Base-by-base conservation (phyloP, 2,797 vertebrate genomes). In the Thaleichthys pacificus region DNA sequence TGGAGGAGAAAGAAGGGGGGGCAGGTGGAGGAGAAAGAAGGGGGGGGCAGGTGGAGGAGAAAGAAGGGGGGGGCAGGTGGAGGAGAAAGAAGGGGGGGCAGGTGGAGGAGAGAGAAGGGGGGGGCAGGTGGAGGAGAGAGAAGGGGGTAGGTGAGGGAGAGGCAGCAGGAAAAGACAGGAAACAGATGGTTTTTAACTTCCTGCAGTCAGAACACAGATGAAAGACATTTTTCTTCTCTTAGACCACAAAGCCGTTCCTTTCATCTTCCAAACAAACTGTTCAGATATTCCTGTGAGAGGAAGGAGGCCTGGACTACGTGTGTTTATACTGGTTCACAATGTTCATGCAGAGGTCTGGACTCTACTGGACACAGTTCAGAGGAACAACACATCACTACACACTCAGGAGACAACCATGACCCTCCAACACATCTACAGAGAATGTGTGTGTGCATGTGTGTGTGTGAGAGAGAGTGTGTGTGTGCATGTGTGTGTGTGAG, bases 321-420 rank as follows among this genome's bases (percentile, higher is more conserved):
- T 78, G 64, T 75, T 77, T 78, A 70, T 57, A 69, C 65, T 74
- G 65, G 65, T 15, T 21, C 71, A 60, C 2, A 1, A 30, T 19
- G 76, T 70, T 30, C 61, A 11, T 51, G 73, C 35, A 58, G 26
- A 38, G 0, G 58, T 60, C 4, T 72, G 1, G 76, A 84, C 85
- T 84, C 61, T 67, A 30, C 72, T 82, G 80, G 81, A 82, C 35
- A 57, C 1, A 7, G 75, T 78, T 85, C 79, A 81, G 22, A 38
- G 30, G 17, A n/a, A 38, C 11, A 21, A 17, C 61, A 62, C 2
- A 64, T 21, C 6, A 38, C 14, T 17, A 28, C 14, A 64, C 7
- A 58, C 19, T 28, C 24, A 54, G 12, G 1, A 9, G 22, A 28
- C 5, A 4, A 28, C 14, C 8, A 4, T n/a, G 8, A 24, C 21